Evolutionary conservation across 2,888 invertebrate species (phyloP), one percentile per base, ranked within the genome.

Genomic region (Hirtodrosophila confusa): DNA sequence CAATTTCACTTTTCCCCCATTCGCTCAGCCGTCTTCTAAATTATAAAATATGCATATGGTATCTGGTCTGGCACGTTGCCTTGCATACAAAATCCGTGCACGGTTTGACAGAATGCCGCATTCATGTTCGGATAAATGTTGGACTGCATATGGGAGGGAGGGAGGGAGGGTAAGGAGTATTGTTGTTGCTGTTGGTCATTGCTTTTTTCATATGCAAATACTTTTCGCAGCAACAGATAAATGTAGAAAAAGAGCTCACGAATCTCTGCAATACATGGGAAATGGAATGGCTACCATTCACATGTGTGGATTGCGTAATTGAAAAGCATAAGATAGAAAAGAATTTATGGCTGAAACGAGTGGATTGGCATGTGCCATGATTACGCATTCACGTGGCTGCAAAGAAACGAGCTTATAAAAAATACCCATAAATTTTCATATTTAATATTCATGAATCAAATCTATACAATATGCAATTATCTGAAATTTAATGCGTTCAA

Each of bases 181-280:
- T 57, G 40, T 44, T 56, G 53, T 17, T 58, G 40, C 36, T 57
- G 35, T 51, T 61, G 54, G 60, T 39, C 61, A 44, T 49, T 65
- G 41, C 58, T 56, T 60, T 17, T 60, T 80, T 67, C 62, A 75
- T 71, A 80, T 82, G 88, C 86, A 87, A 87, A 80, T 70, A 50
- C 47, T 67, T 78, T 58, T 41, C 47, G 31, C 80, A 64, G 60
- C 40, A 41, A 45, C 53, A 55, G 50, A 39, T 33, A 63, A 62
- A 51, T 31, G 43, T 43, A 47, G 31, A 23, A 45, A 75, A 40
- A 48, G 17, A 37, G 41, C 41, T 45, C 35, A 39, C 31, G 36
- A 55, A 41, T 47, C 47, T 40, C 36, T 62, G 72, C 33, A 35
- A 23, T 45, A 44, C 40, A 39, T 55, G 29, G 44, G 4, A 64